Evolutionary conservation across 2,888 invertebrate species (phyloP).

Genomic region (Oxycera nigricornis): DNA sequence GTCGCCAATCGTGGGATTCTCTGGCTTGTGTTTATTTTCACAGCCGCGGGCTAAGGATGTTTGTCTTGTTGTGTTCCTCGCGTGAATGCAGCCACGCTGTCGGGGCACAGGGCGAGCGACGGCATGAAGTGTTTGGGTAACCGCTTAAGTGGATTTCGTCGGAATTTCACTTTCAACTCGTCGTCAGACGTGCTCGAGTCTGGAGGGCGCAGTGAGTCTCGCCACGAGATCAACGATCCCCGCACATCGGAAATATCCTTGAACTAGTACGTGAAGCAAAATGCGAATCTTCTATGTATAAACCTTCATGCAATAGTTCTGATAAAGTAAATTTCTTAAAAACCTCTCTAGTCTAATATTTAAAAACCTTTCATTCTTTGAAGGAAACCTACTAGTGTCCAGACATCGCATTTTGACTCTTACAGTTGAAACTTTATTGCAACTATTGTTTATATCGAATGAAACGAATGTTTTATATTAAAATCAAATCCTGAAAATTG

Average conservation of each 20-base stretch:
- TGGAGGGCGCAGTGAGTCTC: not conserved
- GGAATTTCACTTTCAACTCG: conserved; percentile 5
- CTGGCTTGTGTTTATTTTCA: not conserved
- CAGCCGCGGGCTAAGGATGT: not conserved
- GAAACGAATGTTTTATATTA: no score
- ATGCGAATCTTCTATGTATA: no score
- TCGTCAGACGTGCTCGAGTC: not conserved
- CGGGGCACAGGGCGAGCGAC: not conserved
- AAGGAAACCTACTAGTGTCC: no score
- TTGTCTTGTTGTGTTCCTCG: not conserved
- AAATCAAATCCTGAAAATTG: no score
- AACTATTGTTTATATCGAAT: no score
- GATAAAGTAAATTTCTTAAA: no score
- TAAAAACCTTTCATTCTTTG: no score
- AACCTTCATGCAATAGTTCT: no score
- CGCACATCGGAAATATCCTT: not conserved
- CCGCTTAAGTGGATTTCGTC: conserved; percentile 3
- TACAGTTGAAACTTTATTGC: no score
- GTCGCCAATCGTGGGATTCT: not conserved
- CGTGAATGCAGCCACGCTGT: not conserved
- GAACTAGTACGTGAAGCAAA: not conserved
- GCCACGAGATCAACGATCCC: not conserved
- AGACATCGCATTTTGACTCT: no score
- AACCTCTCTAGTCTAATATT: no score
- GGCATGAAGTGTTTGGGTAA: not conserved